Base-by-base conservation (phyloP, 2,888 invertebrate species). In the Pedicia rivosa region DNA sequence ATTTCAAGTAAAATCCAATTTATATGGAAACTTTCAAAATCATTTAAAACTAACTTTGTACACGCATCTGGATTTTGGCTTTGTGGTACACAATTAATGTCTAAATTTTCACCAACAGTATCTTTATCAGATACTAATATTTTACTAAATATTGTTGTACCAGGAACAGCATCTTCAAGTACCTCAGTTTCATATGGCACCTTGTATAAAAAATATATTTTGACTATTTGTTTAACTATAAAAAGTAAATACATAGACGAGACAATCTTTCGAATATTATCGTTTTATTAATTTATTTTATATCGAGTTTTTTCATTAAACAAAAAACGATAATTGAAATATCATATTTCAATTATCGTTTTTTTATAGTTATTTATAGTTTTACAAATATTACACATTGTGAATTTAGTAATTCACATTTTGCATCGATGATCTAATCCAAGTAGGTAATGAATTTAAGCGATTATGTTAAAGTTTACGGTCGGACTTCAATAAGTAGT, bases 71-170 rank as follows among this genome's bases (percentile, higher is more conserved):
- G 55, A 43, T 53, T 54, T 42, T 58, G 68, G 40, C 64, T 63
- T 42, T 59, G 65, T 2, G 66, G 57, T 19, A 67, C 48, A 45
- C 73, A 73, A 40, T 71, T 73, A 5, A 90, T 74, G 58, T 83
- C 80, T 42, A 90, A 67, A 46, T 74, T 78, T 39, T 83, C 78
- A 1, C 90, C 88, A 9, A 81, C 72, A 3, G 75, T 72, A 55
- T 91, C 90, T 31, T 69, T 69, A 56, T 91, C 90, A 48, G 74
- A 76, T 7, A 87, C 78, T 39, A 68, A 60, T 37, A 91, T 79
- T 40, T 73, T 70, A 19, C 70, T 65, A 45, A 86, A 70, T 16
- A 90, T 69, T 0, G 78, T 78, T 5, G 73, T 72, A 2, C 79
- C 84, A 4, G 78, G 58, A 10, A 64, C 57, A 2, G 81, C 73